Conservation (phyloP, 2,888 invertebrate species). For the Lasioglossum pauxillum region DNA sequence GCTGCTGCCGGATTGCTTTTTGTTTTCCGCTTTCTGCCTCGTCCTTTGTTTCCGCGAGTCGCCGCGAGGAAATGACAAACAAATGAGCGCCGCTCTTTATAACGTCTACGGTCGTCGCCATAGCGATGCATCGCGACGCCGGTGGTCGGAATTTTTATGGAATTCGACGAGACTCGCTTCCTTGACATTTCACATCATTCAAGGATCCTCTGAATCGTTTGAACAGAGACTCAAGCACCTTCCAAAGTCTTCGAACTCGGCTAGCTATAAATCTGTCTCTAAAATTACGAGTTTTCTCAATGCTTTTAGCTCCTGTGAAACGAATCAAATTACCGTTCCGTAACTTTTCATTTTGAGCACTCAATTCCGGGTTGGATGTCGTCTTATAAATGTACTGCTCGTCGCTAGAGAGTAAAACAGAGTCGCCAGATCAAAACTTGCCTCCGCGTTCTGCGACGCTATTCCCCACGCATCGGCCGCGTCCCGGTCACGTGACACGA, state of each 20-base stretch:
- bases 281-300: not conserved
- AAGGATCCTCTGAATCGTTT: not conserved
- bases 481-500: too few relatives aligned
- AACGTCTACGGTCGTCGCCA: conserved; percentile 70
- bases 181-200: not conserved
- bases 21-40: conserved; percentile 74
- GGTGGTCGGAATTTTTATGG: conserved; percentile 65
- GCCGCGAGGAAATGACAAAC: conserved; percentile 83
- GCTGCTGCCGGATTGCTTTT: conserved; percentile 76
- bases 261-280: not conserved
- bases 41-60: conserved; percentile 79
- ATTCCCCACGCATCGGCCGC: too few relatives aligned
- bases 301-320: not conserved
- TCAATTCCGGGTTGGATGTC: not conserved
- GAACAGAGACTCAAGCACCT: not conserved
- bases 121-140: conserved; percentile 58
- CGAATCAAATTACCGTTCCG: not conserved
- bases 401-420: too few relatives aligned
- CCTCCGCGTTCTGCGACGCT: too few relatives aligned
- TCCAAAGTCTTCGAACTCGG: not conserved
- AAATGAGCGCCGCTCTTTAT: conserved; percentile 79
- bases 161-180: not conserved
- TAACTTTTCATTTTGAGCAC: not conserved
- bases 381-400: too few relatives aligned
- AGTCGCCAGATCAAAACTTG: too few relatives aligned